Conservation (phyloP, 2,888 invertebrate species). For the Harmothoe impar region DNA sequence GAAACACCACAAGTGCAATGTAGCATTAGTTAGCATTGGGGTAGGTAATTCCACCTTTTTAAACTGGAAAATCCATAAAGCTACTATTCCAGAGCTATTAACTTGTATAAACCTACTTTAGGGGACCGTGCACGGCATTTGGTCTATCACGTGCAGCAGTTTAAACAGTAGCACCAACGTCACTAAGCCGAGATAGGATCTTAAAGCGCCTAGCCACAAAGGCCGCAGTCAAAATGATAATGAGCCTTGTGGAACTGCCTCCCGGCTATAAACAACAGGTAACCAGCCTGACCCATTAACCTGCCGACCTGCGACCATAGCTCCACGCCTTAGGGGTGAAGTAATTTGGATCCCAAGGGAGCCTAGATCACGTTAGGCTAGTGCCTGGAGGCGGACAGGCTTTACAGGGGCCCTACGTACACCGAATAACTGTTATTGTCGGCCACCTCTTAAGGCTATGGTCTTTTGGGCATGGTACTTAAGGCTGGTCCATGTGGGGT, state of each 20-base stretch:
- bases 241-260: not conserved
- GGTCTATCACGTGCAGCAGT: not conserved
- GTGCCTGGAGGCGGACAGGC: not conserved
- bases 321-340: not conserved
- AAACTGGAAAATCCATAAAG: not conserved
- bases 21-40: not conserved
- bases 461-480: no score
- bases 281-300: not conserved
- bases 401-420: not conserved
- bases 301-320: not conserved
- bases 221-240: constrained; percentile 2
- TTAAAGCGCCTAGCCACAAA: not conserved
- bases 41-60: not conserved
- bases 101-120: not conserved
- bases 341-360: constrained; percentile 17
- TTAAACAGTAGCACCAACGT: no score
- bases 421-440: not conserved
- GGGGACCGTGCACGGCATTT: not conserved
- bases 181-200: no score
- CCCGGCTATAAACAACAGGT: constrained; percentile 9
- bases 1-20: no score
- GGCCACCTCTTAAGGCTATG: no score
- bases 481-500: no score
- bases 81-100: not conserved
- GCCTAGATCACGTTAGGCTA: constrained; percentile 5